These are phyloP conservation scores for Pleuronectes platessa DNA, from an alignment of 2,113 vertebrate species.

Conservation along the genomic window DNA sequence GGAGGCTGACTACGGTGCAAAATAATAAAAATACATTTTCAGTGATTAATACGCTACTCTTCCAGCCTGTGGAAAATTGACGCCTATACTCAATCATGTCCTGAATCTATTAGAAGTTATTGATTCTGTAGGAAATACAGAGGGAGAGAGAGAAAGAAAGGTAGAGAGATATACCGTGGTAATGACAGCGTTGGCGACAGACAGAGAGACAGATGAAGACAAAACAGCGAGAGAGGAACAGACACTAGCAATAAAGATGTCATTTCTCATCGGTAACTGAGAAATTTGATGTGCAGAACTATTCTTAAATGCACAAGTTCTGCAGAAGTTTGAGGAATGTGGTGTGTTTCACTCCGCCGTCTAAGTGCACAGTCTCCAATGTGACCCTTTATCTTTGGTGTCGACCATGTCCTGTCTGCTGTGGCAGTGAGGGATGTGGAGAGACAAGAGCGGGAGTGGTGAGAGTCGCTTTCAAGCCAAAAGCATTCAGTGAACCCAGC, in stretches of 20 bases:
- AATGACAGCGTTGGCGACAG: constrained; percentile 5
- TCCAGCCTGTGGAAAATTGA: constrained; percentile 63
- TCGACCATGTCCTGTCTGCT: constrained; percentile 21
- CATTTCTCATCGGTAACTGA: constrained; percentile 28
- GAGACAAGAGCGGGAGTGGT: constrained; percentile 33
- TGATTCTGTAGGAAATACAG: constrained; percentile 60
- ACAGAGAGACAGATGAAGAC: constrained; percentile 41
- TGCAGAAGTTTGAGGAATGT: constrained; percentile 26
- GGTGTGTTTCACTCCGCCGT: constrained; percentile 5
- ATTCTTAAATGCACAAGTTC: constrained; percentile 30
- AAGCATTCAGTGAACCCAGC: constrained; percentile 33
- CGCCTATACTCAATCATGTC: constrained; percentile 69
- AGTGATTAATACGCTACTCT: constrained; percentile 73
- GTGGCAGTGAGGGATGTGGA: constrained; percentile 62
- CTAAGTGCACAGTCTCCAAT: constrained; percentile 21
- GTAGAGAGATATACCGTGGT: constrained; percentile 4
- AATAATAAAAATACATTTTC: constrained; percentile 76
- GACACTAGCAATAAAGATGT: constrained; percentile 47
- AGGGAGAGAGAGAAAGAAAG: constrained; percentile 23
- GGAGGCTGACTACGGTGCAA: constrained; percentile 44
- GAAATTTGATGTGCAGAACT: constrained; percentile 26
- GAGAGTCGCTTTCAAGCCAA: constrained; percentile 36
- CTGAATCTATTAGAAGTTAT: constrained; percentile 76
- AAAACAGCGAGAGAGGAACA: constrained; percentile 32
- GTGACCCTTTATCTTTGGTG: constrained; percentile 53